These are phyloP conservation scores for Chrysotoxum bicinctum DNA, from an alignment of 2,888 invertebrate genomes.

Conservation along the genomic window DNA sequence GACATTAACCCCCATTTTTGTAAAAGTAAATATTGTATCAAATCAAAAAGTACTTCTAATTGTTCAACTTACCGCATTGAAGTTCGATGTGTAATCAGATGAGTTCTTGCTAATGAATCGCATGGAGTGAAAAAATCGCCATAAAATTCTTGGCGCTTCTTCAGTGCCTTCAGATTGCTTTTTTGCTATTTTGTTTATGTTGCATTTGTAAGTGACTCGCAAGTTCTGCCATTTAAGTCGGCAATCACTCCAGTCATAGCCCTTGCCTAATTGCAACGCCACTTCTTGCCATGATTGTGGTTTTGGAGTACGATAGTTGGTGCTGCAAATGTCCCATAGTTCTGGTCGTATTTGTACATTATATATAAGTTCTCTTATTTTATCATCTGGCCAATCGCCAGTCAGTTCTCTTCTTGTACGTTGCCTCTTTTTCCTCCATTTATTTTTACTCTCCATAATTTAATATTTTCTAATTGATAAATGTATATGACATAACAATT, in stretches of 20 bases:
- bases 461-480: neutral
- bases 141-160: neutral
- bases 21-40: neutral
- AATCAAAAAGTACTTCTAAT: neutral
- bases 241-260: slow-evolving; percentile 15
- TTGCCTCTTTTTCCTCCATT: neutral
- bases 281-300: slow-evolving; percentile 33
- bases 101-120: neutral
- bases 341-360: slow-evolving; percentile 19
- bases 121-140: slow-evolving; percentile 33
- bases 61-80: neutral
- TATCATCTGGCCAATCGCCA: slow-evolving; percentile 40
- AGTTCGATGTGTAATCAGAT: neutral
- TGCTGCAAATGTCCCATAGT: slow-evolving; percentile 11
- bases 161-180: neutral
- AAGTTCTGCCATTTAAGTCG: slow-evolving; percentile 30
- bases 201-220: slow-evolving; percentile 26
- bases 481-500: slow-evolving; percentile 4
- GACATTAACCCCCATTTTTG: too few relatives aligned
- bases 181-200: slow-evolving; percentile 13
- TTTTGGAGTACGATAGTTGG: slow-evolving; percentile 1
- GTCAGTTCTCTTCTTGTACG: slow-evolving; percentile 10
- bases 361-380: slow-evolving; percentile 22
- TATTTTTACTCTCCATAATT: neutral
- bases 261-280: slow-evolving; percentile 6